Conservation (phyloP, 1,140 invertebrate species). For the Hylaeus anthracinus region DNA sequence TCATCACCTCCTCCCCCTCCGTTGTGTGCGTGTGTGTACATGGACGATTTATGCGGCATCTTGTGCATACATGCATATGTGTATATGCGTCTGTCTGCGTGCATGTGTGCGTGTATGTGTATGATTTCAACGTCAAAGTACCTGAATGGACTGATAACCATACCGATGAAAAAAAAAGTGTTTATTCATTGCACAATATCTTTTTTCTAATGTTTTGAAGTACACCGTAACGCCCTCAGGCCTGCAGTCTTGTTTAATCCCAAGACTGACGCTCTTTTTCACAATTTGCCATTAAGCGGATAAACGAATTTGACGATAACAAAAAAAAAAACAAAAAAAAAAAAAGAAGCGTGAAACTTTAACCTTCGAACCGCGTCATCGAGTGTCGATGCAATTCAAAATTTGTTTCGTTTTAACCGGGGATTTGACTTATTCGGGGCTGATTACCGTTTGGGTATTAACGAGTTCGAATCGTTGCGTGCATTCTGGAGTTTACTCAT, state of each 20-base stretch:
- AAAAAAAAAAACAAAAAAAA: neutral
- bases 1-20: constrained; percentile 15
- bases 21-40: constrained; percentile 2
- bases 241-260: constrained; percentile 13
- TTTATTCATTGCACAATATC: constrained; percentile 64
- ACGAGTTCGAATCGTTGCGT: neutral
- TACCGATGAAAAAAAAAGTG: constrained; percentile 58
- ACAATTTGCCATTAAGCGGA: constrained; percentile 11
- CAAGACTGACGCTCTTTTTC: constrained; percentile 15
- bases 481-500: neutral
- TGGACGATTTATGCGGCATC: neutral
- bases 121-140: constrained; percentile 75
- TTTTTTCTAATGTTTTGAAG: constrained; percentile 50
- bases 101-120: constrained; percentile 6
- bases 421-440: constrained; percentile 18
- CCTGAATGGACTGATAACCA: constrained; percentile 75
- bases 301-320: constrained; percentile 7
- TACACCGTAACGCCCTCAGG: constrained; percentile 36
- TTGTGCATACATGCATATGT: neutral
- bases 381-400: constrained; percentile 41
- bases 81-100: constrained; percentile 2
- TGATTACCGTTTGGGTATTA: constrained; percentile 19
- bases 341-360: neutral
- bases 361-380: constrained; percentile 8
- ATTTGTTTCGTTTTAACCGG: constrained; percentile 10